Conservation (phyloP, 2,113 vertebrate genomes). For the Rhabdornis inornatus region DNA sequence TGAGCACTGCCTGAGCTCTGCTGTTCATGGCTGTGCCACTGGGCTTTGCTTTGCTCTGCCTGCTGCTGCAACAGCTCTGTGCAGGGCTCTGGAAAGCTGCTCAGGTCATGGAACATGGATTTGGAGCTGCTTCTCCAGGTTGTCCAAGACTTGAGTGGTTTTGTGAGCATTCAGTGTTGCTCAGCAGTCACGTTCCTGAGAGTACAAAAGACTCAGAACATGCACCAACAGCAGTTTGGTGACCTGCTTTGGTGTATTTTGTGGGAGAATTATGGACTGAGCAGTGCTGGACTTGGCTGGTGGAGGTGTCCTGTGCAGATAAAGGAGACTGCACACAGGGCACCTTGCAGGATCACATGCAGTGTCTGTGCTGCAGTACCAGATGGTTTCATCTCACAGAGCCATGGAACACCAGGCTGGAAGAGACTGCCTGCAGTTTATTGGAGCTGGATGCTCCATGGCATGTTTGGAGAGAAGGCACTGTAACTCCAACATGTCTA, state of each 20-base stretch:
- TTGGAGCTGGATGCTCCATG: neutral
- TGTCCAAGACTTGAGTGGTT: neutral
- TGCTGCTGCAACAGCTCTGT: neutral
- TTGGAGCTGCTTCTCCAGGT: neutral
- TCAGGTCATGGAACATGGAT: neutral
- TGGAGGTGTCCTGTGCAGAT: neutral
- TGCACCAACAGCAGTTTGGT: neutral
- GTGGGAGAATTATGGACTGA: neutral
- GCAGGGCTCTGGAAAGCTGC: neutral
- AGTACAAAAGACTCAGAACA: neutral
- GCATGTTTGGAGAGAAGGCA: neutral
- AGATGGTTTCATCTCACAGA: neutral
- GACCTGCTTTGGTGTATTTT: neutral
- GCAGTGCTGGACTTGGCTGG: neutral
- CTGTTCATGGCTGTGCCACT: accelerated
- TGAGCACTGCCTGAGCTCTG: neutral
- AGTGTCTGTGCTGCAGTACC: neutral
- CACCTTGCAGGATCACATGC: neutral
- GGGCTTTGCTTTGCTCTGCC: neutral
- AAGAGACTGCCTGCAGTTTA: neutral
- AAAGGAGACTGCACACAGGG: neutral
- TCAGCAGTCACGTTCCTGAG: neutral
- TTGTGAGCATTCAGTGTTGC: neutral
- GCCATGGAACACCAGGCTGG: neutral
- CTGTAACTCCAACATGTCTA: accelerated